These are phyloP conservation scores for Drosophila littoralis DNA, from an alignment of 1,140 invertebrate genomes.

Conservation along the genomic window DNA sequence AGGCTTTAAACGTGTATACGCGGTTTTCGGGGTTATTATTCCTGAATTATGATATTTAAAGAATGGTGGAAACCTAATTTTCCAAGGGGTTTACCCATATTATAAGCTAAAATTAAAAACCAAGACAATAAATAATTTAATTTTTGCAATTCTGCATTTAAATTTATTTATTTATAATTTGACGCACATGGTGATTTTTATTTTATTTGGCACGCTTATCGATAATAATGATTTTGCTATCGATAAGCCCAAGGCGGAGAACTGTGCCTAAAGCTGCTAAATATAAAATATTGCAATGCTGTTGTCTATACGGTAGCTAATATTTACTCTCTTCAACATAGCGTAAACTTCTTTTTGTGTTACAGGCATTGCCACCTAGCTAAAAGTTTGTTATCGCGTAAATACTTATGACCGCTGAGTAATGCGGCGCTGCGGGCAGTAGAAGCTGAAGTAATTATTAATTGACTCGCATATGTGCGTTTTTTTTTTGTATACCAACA, in stretches of 20 bases:
- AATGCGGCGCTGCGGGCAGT: background rate
- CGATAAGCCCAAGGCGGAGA: background rate
- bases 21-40: no score
- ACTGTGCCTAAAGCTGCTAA: background rate
- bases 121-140: no score
- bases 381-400: slow-evolving; percentile 5
- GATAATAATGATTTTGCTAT: background rate
- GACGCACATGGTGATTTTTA: no score
- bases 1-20: no score
- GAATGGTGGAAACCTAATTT: no score
- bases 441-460: background rate
- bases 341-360: background rate
- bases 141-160: no score
- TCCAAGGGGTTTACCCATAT: no score
- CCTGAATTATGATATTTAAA: no score
- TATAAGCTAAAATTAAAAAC: no score
- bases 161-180: no score
- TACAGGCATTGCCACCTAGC: background rate
- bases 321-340: background rate
- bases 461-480: background rate
- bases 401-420: background rate
- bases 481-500: background rate
- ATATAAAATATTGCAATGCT: background rate
- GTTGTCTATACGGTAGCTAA: background rate
- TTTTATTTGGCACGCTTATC: background rate